Base-by-base conservation (phyloP, 2,888 invertebrate genomes). In the Torymus tubicola region DNA sequence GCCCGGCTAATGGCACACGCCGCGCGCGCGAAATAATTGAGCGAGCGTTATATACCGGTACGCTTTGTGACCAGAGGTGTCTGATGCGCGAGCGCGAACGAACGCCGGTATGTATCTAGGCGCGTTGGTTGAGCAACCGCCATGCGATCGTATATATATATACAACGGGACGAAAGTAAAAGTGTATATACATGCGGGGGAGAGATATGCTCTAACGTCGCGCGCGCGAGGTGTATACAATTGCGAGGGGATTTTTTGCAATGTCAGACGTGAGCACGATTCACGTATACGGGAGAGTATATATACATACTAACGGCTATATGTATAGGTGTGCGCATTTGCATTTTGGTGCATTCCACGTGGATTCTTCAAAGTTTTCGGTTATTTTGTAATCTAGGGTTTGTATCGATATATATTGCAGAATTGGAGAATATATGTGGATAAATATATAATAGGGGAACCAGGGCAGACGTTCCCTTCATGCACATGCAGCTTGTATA, bases 131-230 rank as follows among this genome's bases (percentile, higher is more conserved):
- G 81, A 52, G 68, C 68, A 73, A 71, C 58, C 16, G n/a, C 42
- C 42, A 10, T 42, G n/a, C n/a, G 21, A 21, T 21, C 42, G 42
- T 8, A n/a, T n/a, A n/a, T n/a, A n/a, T n/a, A n/a, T n/a, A n/a
- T n/a, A 31, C 42, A 16, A 8, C 78, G 72, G 81, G 67, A 78
- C 18, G 82, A 80, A 82, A 82, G 82, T 80, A 82, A 82, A 70
- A 82, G 81, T 82, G 72, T 61, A 5, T 24, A 16, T 52, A 52
- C 52, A 42, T 14, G 13, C 18, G 13, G 53, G 42, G 63, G 55
- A 18, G 11, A 67, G 60, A 63, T 69, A 21, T 18, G 68, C 14
- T 12, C 58, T 21, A 21, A 67, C 58, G 24, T 31, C 31, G 31
- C 31, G 31, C 31, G 31, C 31, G 31, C 2, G 1, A 31, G 31